These are phyloP conservation scores for Malurus elegans DNA, from an alignment of 2,113 vertebrate species.

Conservation along the genomic window DNA sequence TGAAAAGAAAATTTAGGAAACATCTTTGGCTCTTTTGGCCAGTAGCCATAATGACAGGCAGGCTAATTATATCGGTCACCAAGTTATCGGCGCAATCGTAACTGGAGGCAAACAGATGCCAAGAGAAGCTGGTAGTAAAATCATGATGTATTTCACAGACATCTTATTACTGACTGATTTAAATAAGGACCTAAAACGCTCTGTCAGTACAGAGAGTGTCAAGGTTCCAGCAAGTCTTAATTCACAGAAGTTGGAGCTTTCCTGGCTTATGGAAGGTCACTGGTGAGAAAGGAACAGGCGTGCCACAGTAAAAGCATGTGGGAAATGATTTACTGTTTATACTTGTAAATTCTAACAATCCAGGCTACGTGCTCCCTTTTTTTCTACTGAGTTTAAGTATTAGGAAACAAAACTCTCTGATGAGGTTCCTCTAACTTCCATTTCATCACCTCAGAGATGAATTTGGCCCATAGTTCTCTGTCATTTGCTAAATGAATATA, in stretches of 20 bases:
- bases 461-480: not conserved
- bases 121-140: slow-evolving; percentile 56
- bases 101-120: slow-evolving; percentile 47
- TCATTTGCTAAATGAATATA: not conserved
- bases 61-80: slow-evolving; percentile 49
- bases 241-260: not conserved
- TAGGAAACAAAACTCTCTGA: not conserved
- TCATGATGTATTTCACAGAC: slow-evolving; percentile 48
- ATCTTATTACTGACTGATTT: slow-evolving; percentile 44
- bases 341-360: not conserved
- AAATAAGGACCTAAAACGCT: slow-evolving; percentile 22
- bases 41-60: slow-evolving; percentile 24
- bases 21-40: slow-evolving; percentile 35
- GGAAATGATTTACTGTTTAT: not conserved
- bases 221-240: slow-evolving; percentile 28
- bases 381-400: not conserved
- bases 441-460: not conserved
- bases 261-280: not conserved
- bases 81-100: slow-evolving; percentile 17
- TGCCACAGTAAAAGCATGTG: not conserved
- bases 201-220: not conserved
- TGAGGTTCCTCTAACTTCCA: not conserved
- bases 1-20: not conserved
- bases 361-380: not conserved
- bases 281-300: not conserved